Evolutionary conservation across 92 coral and sea anemone species (phyloP).

Genomic region (Epizoanthus stellaris): DNA sequence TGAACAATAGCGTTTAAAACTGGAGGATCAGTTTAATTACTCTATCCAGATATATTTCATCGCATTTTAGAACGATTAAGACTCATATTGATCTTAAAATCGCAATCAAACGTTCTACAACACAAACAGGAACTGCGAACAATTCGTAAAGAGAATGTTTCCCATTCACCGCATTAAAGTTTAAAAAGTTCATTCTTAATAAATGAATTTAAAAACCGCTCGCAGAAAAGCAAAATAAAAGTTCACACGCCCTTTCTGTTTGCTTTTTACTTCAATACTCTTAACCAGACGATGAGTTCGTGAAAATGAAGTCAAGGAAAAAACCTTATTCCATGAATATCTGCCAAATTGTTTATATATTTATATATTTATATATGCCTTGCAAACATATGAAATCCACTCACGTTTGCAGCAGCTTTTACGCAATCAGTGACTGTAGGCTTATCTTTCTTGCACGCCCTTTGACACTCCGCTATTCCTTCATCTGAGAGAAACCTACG

Average conservation of each 20-base stretch:
- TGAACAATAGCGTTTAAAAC: conserved; percentile 11
- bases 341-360: conserved; percentile 28
- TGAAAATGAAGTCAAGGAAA: neutral
- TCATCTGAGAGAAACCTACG: conserved; percentile 92
- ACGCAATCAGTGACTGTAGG: conserved; percentile 76
- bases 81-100: conserved; percentile 11
- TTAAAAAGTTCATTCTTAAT: conserved; percentile 94
- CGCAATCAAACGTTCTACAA: conserved; percentile 2
- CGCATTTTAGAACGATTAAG: neutral
- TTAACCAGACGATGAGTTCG: neutral
- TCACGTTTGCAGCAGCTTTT: conserved; percentile 96
- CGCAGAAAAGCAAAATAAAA: conserved; percentile 31
- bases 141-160: conserved; percentile 52
- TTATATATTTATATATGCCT: neutral
- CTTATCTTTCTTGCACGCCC: conserved; percentile 81
- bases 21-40: neutral
- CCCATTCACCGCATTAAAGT: conserved; percentile 71
- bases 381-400: conserved; percentile 42
- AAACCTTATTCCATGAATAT: neutral
- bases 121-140: conserved; percentile 50
- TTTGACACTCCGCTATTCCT: conserved; percentile 94
- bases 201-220: conserved; percentile 72
- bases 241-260: conserved; percentile 37
- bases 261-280: neutral
- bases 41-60: neutral